Evolutionary conservation across 23 tunicate species (phyloP).

Genomic region (Botrylloides violaceus): DNA sequence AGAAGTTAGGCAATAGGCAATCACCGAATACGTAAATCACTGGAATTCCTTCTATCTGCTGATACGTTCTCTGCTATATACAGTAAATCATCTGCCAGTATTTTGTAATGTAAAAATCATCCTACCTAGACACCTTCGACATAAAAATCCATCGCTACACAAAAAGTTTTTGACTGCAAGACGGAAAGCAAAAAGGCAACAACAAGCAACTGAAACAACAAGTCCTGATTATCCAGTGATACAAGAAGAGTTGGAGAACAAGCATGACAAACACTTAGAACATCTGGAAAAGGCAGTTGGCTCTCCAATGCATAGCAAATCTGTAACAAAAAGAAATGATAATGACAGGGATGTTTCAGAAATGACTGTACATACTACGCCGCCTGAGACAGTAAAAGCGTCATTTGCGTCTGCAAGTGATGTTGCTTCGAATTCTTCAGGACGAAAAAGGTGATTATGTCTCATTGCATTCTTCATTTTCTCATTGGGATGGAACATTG

Average conservation of each 20-base stretch:
- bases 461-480: neutral
- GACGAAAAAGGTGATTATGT: slow-evolving; percentile 7
- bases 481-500: too few species aligned
- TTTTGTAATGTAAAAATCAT: neutral
- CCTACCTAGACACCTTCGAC: slow-evolving; percentile 16
- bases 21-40: too few species aligned
- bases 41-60: too few species aligned
- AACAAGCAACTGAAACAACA: neutral
- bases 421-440: neutral
- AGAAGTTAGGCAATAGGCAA: too few species aligned
- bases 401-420: slow-evolving; percentile 2
- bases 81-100: too few species aligned
- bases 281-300: neutral
- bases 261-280: neutral
- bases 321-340: neutral
- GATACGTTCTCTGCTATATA: too few species aligned
- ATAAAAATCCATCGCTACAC: slow-evolving; percentile 26
- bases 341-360: neutral
- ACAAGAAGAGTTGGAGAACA: neutral
- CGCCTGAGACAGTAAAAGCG: neutral
- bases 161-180: neutral
- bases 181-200: neutral
- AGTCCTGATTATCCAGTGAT: neutral
- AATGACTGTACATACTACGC: neutral
- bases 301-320: neutral